Conservation (phyloP, 1,140 invertebrate species). For the Heliothis virescens region DNA sequence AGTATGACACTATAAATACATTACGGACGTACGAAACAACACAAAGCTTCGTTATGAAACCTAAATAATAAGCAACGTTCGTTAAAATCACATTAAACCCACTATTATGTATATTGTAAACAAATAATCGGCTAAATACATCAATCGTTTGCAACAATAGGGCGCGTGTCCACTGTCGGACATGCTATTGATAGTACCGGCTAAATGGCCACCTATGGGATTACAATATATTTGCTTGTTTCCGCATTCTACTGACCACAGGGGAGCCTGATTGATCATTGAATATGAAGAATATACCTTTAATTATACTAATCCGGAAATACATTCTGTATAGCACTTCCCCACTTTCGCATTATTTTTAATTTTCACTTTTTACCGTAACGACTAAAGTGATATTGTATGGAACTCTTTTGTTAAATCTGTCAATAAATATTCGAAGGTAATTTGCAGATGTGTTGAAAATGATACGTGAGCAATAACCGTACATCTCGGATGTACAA, state of each 20-base stretch:
- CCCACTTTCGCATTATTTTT: constrained; percentile 20
- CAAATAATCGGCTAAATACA: constrained; percentile 53
- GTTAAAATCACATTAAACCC: constrained; percentile 60
- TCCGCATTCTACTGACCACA: constrained; percentile 64
- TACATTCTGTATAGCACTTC: constrained; percentile 47
- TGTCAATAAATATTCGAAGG: constrained; percentile 32
- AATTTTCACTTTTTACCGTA: constrained; percentile 18
- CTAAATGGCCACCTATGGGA: constrained; percentile 61
- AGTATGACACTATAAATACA: too few species aligned
- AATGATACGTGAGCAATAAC: constrained; percentile 73
- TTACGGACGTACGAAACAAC: too few species aligned
- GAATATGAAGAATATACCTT: constrained; percentile 69
- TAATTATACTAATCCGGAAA: constrained; percentile 65
- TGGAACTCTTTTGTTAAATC: constrained; percentile 11
- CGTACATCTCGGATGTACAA: constrained; percentile 80
- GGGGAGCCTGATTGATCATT: constrained; percentile 71
- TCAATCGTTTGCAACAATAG: constrained; percentile 48
- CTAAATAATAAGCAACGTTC: constrained; percentile 48
- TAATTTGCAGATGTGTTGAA: constrained; percentile 42
- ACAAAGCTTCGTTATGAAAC: not conserved
- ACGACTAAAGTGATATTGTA: constrained; percentile 6
- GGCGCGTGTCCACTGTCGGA: constrained; percentile 53
- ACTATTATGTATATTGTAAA: constrained; percentile 56
- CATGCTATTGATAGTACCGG: constrained; percentile 41
- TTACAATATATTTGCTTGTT: constrained; percentile 68